phyloP scores from a whole-genome alignment of 2,888 invertebrate species.

The Brachyopa scutellaris region DNA sequence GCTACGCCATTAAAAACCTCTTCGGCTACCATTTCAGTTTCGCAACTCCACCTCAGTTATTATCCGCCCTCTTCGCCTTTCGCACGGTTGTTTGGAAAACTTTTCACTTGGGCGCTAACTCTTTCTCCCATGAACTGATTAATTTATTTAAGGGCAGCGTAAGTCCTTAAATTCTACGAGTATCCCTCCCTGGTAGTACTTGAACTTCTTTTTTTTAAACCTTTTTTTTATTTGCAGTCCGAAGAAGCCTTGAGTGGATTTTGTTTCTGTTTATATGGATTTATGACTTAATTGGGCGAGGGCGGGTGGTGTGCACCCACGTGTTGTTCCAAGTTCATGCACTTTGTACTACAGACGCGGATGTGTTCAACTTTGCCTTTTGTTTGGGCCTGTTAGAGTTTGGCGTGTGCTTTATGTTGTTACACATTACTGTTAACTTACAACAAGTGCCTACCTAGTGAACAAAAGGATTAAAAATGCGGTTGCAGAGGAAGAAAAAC shows the following conservation, averaged over 20 bases:
- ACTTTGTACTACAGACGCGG: not conserved
- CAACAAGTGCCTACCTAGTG: not conserved
- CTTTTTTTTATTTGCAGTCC: conserved; percentile 20
- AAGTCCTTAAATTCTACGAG: conserved; percentile 34
- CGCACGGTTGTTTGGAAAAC: conserved; percentile 9
- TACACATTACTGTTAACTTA: conserved; percentile 19
- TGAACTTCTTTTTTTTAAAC: conserved; percentile 31
- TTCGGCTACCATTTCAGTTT: conserved; percentile 23
- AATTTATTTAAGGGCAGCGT: conserved; percentile 41
- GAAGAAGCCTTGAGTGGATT: conserved; percentile 8
- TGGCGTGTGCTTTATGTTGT: not conserved
- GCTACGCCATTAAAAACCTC: conserved; percentile 31
- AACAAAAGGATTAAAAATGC: conserved; percentile 33
- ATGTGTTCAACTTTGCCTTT: not conserved
- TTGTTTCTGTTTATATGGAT: conserved; percentile 18
- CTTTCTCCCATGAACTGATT: conserved; percentile 26
- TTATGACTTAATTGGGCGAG: conserved; percentile 37
- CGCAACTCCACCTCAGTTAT: conserved; percentile 32
- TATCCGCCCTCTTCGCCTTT: not conserved
- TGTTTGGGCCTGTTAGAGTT: not conserved
- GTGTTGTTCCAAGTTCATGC: not conserved
- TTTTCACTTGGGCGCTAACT: conserved; percentile 27
- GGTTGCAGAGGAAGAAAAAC: not conserved
- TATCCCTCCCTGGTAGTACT: conserved; percentile 31
- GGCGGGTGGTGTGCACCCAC: not conserved